phyloP scores from a whole-genome alignment of 2,113 vertebrate species.

The Lynx canadensis region DNA sequence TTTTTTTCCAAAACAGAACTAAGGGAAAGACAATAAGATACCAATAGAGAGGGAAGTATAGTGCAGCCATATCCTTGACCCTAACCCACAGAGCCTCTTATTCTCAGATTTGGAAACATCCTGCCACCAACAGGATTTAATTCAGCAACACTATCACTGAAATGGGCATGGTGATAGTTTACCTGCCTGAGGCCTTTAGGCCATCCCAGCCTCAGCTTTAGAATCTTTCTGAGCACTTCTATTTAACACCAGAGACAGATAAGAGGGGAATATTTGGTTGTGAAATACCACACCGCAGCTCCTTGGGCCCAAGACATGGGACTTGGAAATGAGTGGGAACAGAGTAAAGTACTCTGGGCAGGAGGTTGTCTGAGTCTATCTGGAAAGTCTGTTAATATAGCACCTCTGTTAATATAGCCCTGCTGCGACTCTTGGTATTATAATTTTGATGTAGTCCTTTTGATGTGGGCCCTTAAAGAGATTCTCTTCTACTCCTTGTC shows the following conservation, averaged over 20 bases:
- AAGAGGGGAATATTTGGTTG: not conserved
- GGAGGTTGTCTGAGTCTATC: not conserved
- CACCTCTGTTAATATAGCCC: too few species aligned
- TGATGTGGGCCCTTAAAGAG: not conserved
- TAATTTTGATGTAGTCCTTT: slow-evolving; percentile 26
- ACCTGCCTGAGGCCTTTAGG: not conserved
- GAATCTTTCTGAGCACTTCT: not conserved
- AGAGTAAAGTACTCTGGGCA: not conserved
- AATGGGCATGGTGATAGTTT: not conserved
- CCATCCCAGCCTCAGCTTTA: not conserved
- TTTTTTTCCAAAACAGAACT: not conserved
- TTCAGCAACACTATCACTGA: not conserved
- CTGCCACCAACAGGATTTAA: not conserved
- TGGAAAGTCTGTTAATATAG: not conserved
- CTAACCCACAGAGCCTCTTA: not conserved
- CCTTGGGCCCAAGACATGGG: not conserved
- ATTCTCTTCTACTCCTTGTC: not conserved
- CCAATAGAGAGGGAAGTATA: not conserved
- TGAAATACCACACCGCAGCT: not conserved
- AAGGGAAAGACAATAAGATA: not conserved
- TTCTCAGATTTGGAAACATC: slow-evolving; percentile 17
- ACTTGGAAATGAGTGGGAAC: not conserved
- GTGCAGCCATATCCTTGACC: not conserved
- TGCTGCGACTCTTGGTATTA: not conserved
- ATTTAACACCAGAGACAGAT: not conserved